Evolutionary conservation across 2,888 invertebrate species (phyloP).

Genomic region (Hofmannophila pseudospretella): DNA sequence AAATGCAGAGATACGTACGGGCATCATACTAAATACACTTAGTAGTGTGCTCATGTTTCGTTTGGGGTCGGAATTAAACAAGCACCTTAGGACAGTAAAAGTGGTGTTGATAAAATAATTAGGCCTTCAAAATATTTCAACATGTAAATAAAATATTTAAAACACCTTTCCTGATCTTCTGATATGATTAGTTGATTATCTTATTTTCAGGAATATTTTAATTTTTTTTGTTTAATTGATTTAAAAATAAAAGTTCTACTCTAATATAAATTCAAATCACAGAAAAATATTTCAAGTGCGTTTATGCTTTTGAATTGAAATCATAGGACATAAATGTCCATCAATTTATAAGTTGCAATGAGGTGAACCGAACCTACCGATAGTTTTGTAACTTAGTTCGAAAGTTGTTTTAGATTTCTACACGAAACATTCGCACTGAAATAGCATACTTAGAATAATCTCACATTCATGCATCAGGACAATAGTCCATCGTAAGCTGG

Average conservation of each 20-base stretch:
- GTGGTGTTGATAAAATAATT: background rate
- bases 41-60: conserved; percentile 1
- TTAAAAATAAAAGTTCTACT: conserved; percentile 1
- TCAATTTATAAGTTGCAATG: too few species aligned
- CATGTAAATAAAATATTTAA: conserved; percentile 6
- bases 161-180: conserved; percentile 1
- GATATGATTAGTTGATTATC: conserved; percentile 4
- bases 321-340: background rate
- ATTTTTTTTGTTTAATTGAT: conserved; percentile 1
- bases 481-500: conserved; percentile 60
- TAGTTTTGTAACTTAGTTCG: background rate
- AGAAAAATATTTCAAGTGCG: conserved; percentile 12
- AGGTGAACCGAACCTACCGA: too few species aligned
- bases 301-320: background rate
- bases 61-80: conserved; percentile 1
- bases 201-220: too few species aligned
- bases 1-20: conserved; percentile 34
- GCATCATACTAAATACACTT: conserved; percentile 1
- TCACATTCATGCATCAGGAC: conserved; percentile 65
- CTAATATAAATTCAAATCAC: conserved; percentile 8
- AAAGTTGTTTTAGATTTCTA: background rate
- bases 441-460: conserved; percentile 60
- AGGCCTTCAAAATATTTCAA: conserved; percentile 9
- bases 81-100: background rate
- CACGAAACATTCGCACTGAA: conserved; percentile 38